Base-by-base conservation (phyloP, 2,888 invertebrate genomes). In the Amphipyra tragopoginis region DNA sequence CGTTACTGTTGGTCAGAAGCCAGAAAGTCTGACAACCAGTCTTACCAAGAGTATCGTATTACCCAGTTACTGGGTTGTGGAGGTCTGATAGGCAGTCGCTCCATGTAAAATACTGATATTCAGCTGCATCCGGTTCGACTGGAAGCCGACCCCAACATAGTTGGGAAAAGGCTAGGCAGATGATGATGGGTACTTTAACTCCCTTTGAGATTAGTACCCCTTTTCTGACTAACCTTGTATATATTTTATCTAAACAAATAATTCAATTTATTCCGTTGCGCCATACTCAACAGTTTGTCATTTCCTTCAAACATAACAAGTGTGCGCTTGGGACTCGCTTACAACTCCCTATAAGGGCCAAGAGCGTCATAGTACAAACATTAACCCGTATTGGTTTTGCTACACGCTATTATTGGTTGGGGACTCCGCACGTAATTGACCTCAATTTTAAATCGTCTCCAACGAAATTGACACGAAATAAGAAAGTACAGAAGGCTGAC, bases 361-460 rank as follows among this genome's bases (percentile, higher is more conserved):
- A 59, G 40, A 59, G 8, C 53, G 39, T 54, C 50, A 63, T 60
- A 60, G 57, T 63, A 57, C 54, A 72, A 65, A 72, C 58, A 76
- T 72, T 63, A 65, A 61, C 60, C 62, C 63, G 65, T 73, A 76
- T 77, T 67, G 71, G 78, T 78, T 75, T 76, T 63, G 63, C 64
- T 67, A 53, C 59, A 51, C 49, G 61, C 69, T 64, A 63, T 73
- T 69, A 64, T 72, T 76, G 73, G 64, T 55, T 56, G 64, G 60
- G 60, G 68, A 73, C 75, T 65, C 58, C 67, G 75, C 65, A 66
- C 59, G 78, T 66, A 77, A 85, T 79, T 84, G 84, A 81, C 80
- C 81, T 75, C 79, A 83, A 83, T 83, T 79, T 73, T 55, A 67
- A 75, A 78, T 75, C 71, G 64, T 60, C 56, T 75, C 56, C 53